Evolutionary conservation across 2,113 vertebrate genomes (phyloP).

Genomic region (Prunella himalayana): DNA sequence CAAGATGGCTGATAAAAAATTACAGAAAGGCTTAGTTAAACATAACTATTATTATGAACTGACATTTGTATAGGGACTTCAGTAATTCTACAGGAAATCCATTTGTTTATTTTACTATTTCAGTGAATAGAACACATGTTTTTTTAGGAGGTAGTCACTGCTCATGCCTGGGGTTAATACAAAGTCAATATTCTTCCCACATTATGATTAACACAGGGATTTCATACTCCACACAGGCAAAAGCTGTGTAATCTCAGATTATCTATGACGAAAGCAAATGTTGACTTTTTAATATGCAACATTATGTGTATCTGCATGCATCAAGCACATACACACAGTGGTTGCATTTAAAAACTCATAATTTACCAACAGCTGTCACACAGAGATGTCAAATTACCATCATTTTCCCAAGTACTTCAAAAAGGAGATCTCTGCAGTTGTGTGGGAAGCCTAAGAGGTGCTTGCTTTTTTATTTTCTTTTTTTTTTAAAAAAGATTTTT

Average conservation of each 20-base stretch:
- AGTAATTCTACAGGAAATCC: background rate
- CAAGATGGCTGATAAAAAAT: background rate
- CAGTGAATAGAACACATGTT: background rate
- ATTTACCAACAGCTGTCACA: slow-evolving; percentile 39
- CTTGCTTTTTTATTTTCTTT: background rate
- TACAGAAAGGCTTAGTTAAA: background rate
- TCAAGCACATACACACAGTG: background rate
- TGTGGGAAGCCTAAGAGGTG: slow-evolving; percentile 1
- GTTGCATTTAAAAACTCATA: slow-evolving; percentile 11
- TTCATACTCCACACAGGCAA: slow-evolving; percentile 5
- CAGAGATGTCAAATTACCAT: slow-evolving; percentile 46
- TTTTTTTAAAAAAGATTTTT: background rate
- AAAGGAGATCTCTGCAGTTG: background rate
- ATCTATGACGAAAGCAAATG: slow-evolving; percentile 21
- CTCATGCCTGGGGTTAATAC: background rate
- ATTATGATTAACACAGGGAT: slow-evolving; percentile 22
- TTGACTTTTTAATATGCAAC: slow-evolving; percentile 25
- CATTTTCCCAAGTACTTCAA: slow-evolving; percentile 7
- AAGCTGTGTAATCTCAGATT: slow-evolving; percentile 38
- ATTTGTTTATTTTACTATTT: background rate
- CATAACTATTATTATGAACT: background rate
- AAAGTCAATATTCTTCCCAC: slow-evolving; percentile 34
- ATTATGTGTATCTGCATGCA: background rate
- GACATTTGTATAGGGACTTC: background rate
- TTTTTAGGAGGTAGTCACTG: background rate